Evolutionary conservation across 2,888 invertebrate genomes (phyloP).

Genomic region (Parapristionchus giblindavisi): DNA sequence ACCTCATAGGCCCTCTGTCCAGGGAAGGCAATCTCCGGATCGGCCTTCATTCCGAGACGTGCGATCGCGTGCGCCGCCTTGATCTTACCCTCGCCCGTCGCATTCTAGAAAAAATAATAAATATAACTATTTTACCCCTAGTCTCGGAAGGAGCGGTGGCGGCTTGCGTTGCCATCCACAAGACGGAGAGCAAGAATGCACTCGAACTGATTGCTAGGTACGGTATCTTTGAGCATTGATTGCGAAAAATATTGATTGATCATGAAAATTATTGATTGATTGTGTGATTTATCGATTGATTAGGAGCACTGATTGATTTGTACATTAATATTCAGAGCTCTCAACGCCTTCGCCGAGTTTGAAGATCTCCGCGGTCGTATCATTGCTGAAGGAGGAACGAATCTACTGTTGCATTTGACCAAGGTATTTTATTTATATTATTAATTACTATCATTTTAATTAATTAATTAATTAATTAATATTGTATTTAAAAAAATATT

Average conservation of each 20-base stretch:
- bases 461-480: no score
- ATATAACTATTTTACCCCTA: no score
- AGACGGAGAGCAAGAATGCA: conserved; percentile 92
- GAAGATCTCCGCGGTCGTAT: conserved; percentile 76
- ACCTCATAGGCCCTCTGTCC: conserved; percentile 81
- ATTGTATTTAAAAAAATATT: no score
- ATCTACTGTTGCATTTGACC: conserved; percentile 82
- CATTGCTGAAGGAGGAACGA: conserved; percentile 88
- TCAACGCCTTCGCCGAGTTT: conserved; percentile 59
- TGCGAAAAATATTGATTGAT: not conserved
- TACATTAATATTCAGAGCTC: conserved; percentile 41
- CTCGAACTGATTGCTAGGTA: conserved; percentile 83
- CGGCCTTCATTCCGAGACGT: conserved; percentile 91
- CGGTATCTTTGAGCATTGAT: conserved; percentile 28
- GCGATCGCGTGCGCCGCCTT: conserved; percentile 81
- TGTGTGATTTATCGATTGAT: no score
- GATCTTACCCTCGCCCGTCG: conserved; percentile 64
- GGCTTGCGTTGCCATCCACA: conserved; percentile 87
- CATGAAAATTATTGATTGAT: not conserved
- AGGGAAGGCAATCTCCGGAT: conserved; percentile 91
- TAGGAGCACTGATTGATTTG: not conserved
- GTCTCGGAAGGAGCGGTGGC: conserved; percentile 87
- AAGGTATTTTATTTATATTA: no score
- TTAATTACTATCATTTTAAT: no score
- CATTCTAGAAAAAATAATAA: conserved; percentile 39